Evolutionary conservation across 2,113 vertebrate species (phyloP).

Genomic region (Brachirus orientalis): DNA sequence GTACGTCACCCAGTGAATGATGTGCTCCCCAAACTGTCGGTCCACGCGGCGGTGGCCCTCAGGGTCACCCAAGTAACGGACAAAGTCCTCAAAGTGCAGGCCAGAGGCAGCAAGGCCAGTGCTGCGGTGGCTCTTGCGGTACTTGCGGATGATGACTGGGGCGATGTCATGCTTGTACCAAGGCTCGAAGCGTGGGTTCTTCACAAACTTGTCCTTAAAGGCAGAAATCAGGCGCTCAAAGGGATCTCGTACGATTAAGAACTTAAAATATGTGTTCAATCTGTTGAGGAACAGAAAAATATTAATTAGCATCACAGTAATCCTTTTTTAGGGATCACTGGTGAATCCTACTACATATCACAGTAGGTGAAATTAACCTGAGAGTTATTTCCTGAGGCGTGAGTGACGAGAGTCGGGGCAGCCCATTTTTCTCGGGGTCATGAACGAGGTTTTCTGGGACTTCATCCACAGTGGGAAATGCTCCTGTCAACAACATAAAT

Average conservation of each 20-base stretch:
- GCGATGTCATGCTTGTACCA: conserved; percentile 98
- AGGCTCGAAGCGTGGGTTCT: conserved; percentile 96
- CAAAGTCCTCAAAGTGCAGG: conserved; percentile 96
- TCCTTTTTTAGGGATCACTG: neutral
- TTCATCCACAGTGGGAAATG: conserved; percentile 89
- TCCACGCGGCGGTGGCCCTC: conserved; percentile 89
- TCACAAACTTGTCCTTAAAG: conserved; percentile 97
- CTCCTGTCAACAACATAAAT: conserved; percentile 78
- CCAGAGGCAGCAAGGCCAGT: conserved; percentile 78
- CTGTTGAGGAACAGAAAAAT: conserved; percentile 73
- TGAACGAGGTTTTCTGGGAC: conserved; percentile 96
- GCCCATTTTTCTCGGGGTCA: conserved; percentile 95
- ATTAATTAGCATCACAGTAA: neutral
- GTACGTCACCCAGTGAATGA: conserved; percentile 97
- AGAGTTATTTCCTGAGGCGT: conserved; percentile 86
- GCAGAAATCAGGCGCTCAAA: conserved; percentile 97
- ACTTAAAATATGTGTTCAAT: conserved; percentile 95
- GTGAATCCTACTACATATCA: neutral
- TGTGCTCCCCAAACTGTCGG: conserved; percentile 92
- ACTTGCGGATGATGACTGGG: conserved; percentile 93
- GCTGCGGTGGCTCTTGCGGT: conserved; percentile 85
- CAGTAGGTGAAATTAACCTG: conserved; percentile 72
- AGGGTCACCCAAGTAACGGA: conserved; percentile 91
- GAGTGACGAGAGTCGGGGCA: conserved; percentile 93
- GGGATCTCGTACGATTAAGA: conserved; percentile 97